These are phyloP conservation scores for Rhombomys opimus DNA, from an alignment of 2,113 vertebrate genomes.

Conservation along the genomic window DNA sequence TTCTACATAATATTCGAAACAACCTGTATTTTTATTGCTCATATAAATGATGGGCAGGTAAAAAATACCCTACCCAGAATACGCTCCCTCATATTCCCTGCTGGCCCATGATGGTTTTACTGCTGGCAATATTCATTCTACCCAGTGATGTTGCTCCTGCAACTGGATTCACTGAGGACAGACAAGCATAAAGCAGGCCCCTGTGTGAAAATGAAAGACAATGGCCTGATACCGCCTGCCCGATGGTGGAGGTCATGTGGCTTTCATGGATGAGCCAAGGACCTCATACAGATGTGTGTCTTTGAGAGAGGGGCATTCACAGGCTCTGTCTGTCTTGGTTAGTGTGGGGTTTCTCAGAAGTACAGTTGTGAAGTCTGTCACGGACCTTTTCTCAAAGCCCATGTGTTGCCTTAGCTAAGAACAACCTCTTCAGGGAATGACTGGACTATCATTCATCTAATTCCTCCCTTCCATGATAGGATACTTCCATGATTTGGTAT, in stretches of 20 bases:
- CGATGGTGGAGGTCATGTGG: background rate
- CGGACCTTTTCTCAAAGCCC: background rate
- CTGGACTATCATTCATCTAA: background rate
- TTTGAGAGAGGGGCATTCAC: background rate
- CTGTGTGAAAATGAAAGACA: background rate
- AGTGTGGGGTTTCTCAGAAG: background rate
- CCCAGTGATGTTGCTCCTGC: background rate
- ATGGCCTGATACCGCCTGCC: background rate
- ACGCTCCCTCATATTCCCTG: background rate
- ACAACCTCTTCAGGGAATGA: background rate
- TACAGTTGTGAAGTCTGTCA: background rate
- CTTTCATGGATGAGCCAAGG: rapidly evolving
- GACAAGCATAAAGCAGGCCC: background rate
- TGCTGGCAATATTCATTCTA: rapidly evolving
- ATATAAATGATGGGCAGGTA: rapidly evolving
- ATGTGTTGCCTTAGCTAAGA: background rate
- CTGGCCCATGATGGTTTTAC: background rate
- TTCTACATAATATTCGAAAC: background rate
- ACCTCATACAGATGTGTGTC: background rate
- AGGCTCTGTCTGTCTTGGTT: background rate
- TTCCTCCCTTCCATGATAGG: background rate
- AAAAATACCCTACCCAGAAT: background rate
- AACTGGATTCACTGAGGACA: background rate
- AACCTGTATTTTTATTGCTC: background rate
- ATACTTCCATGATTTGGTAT: background rate